Evolutionary conservation across 2,888 invertebrate species (phyloP).

Genomic region (Drosophila histrio): DNA sequence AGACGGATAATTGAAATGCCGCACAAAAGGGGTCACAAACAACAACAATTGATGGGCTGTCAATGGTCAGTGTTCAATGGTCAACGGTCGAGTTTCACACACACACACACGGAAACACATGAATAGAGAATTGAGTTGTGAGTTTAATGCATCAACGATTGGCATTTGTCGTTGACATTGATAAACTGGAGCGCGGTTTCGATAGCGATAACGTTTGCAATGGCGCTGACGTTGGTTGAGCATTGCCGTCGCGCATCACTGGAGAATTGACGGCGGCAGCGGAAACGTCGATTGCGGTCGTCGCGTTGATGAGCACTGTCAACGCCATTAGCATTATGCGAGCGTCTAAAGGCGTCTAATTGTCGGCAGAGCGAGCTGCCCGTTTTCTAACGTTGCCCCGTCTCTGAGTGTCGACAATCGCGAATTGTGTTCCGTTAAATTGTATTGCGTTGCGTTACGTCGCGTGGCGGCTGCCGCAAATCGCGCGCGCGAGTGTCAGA

Average conservation of each 20-base stretch:
- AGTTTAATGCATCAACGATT: slow-evolving; percentile 68
- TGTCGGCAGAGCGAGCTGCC: slow-evolving; percentile 40
- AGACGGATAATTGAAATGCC: slow-evolving; percentile 50
- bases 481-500: slow-evolving; percentile 65
- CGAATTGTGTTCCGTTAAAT: slow-evolving; percentile 1
- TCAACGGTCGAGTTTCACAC: slow-evolving; percentile 19
- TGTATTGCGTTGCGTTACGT: slow-evolving; percentile 43
- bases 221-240: slow-evolving; percentile 43
- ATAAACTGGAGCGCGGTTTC: slow-evolving; percentile 67
- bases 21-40: slow-evolving; percentile 42
- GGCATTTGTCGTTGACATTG: slow-evolving; percentile 77
- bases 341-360: slow-evolving; percentile 78
- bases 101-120: slow-evolving; percentile 36
- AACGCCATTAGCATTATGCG: slow-evolving; percentile 82
- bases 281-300: slow-evolving; percentile 65
- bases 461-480: slow-evolving; percentile 71
- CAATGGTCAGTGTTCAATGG: slow-evolving; percentile 16
- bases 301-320: slow-evolving; percentile 75
- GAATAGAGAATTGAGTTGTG: slow-evolving; percentile 28
- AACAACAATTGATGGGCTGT: slow-evolving; percentile 29
- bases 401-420: not conserved
- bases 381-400: not conserved
- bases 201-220: slow-evolving; percentile 13
- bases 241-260: slow-evolving; percentile 80
- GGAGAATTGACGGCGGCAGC: slow-evolving; percentile 55